Conservation (phyloP, 2,113 vertebrate genomes). For the Lasiurus borealis region DNA sequence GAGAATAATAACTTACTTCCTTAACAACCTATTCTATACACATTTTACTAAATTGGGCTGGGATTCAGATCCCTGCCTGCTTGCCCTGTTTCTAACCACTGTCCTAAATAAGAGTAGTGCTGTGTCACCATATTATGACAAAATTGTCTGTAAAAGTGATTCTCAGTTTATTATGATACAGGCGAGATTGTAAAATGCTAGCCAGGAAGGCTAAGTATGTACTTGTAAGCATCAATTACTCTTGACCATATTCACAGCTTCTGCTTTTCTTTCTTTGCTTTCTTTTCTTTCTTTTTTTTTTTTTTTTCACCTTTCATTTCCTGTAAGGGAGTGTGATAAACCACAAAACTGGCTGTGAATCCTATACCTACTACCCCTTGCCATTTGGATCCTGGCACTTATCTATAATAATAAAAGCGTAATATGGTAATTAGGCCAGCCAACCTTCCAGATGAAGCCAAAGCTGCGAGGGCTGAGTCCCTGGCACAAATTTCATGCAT, state of each 20-base stretch:
- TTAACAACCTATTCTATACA: background rate
- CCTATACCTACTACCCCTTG: constrained; percentile 13
- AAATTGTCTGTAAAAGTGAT: background rate
- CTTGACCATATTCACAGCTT: background rate
- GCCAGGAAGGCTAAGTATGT: background rate
- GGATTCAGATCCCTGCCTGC: background rate
- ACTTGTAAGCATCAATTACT: background rate
- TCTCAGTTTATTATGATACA: constrained; percentile 1
- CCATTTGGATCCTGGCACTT: background rate
- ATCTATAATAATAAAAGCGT: background rate
- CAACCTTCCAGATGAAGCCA: no score
- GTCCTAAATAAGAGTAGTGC: background rate
- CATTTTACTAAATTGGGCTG: background rate
- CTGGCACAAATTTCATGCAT: no score
- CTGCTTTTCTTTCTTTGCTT: background rate
- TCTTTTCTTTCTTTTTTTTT: no score
- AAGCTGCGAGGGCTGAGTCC: no score
- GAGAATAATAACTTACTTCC: background rate
- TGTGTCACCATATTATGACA: background rate
- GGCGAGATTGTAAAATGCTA: background rate
- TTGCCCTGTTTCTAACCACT: background rate
- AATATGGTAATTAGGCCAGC: no score
- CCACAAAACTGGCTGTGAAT: background rate
- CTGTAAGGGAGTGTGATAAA: constrained; percentile 46
- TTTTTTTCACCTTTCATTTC: background rate